phyloP scores from a whole-genome alignment of 1,140 invertebrate genomes.

The Achatina immaculata region DNA sequence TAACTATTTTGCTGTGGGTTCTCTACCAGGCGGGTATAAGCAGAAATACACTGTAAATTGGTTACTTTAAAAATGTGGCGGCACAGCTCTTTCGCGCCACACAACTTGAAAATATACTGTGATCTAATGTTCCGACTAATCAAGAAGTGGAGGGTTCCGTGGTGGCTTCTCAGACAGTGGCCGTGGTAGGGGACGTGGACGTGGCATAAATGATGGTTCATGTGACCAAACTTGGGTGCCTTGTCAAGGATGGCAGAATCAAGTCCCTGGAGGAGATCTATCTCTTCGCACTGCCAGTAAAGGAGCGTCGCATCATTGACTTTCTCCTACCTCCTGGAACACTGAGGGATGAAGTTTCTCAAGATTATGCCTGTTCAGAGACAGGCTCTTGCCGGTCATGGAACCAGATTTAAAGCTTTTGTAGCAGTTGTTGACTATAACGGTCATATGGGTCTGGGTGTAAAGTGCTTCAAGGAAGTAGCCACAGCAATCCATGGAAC shows the following conservation, averaged over 20 bases:
- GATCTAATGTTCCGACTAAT: too few species aligned
- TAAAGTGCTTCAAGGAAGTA: constrained; percentile 99
- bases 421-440: constrained; percentile 97
- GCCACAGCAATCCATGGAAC: too few species aligned
- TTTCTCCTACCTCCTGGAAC: constrained; percentile 86
- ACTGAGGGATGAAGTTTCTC: constrained; percentile 95
- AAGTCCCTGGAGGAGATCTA: constrained; percentile 97
- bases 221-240: constrained; percentile 96
- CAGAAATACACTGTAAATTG: too few species aligned
- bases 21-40: too few species aligned
- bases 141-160: constrained; percentile 91
- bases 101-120: too few species aligned
- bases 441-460: constrained; percentile 98
- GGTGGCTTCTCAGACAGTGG: constrained; percentile 88
- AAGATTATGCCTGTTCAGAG: constrained; percentile 99
- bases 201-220: constrained; percentile 93
- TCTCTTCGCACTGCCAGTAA: constrained; percentile 97
- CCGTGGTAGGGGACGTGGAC: constrained; percentile 79
- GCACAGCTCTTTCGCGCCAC: too few species aligned
- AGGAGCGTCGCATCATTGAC: constrained; percentile 99
- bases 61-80: too few species aligned
- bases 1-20: too few species aligned
- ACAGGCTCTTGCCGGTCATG: constrained; percentile 98
- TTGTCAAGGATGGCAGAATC: constrained; percentile 98
- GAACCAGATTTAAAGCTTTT: constrained; percentile 93